A percentile compares a stretch with the other conserved stretches of the same genome.
These are phyloP conservation scores for Porites cylindrica DNA, from an alignment of 92 coral and sea anemone genomes.

Conservation along the genomic window DNA sequence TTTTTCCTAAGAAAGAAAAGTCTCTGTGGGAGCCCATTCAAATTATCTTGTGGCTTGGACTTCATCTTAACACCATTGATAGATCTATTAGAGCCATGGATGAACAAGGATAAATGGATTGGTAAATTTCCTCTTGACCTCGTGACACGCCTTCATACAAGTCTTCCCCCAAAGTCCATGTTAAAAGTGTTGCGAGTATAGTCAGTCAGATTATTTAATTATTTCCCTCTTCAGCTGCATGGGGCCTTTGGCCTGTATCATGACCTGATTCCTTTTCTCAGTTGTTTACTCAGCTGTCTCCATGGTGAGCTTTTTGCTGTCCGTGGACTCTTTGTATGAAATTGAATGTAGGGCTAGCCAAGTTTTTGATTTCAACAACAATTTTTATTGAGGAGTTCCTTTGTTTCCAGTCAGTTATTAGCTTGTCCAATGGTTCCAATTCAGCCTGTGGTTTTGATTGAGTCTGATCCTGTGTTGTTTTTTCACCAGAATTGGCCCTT, in stretches of 20 bases:
- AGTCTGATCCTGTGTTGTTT: constrained; percentile 36
- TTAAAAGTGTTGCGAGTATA: neutral
- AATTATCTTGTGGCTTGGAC: constrained; percentile 15
- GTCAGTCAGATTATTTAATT: neutral
- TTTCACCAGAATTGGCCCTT: constrained; percentile 76
- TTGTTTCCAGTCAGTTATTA: neutral
- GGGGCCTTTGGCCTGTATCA: neutral
- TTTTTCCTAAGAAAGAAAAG: constrained; percentile 29
- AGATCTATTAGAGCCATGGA: neutral
- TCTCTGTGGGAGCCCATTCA: constrained; percentile 38
- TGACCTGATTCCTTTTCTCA: neutral
- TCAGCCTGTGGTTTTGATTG: constrained; percentile 44
- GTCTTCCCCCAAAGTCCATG: neutral
- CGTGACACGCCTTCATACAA: neutral
- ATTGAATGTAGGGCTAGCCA: neutral
- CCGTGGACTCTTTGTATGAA: neutral
- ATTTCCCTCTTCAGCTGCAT: constrained; percentile 11
- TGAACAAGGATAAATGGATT: neutral
- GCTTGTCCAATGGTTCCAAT: constrained; percentile 49
- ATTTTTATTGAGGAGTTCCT: neutral
- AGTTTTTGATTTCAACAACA: too few species aligned
- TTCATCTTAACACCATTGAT: neutral
- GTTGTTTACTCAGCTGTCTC: too few species aligned
- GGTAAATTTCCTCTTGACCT: too few species aligned
- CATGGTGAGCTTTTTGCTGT: too few species aligned